Evolutionary conservation across 92 coral and sea anemone species (phyloP).

Genomic region (Parazoanthus atlanticus): DNA sequence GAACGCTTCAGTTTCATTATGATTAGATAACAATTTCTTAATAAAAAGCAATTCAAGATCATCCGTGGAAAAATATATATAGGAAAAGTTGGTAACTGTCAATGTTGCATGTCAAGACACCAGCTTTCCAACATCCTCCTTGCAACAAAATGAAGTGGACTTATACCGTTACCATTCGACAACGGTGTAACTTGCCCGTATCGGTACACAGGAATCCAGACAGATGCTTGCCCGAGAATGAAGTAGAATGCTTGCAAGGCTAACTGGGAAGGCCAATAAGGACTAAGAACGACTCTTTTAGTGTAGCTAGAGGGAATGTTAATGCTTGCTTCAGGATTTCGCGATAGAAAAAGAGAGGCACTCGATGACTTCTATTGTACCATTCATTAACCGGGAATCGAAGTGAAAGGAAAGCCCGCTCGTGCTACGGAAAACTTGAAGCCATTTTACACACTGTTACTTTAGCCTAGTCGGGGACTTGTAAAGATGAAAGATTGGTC

Average conservation of each 20-base stretch:
- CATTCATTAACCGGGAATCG: too few relatives aligned
- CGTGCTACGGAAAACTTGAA: too few relatives aligned
- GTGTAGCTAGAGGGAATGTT: not conserved
- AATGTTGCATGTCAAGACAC: not conserved
- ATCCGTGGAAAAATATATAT: not conserved
- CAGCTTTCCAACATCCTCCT: not conserved
- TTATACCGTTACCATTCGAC: not conserved
- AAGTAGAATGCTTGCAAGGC: not conserved
- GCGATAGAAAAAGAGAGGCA: not conserved
- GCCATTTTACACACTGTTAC: too few relatives aligned
- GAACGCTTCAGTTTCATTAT: not conserved
- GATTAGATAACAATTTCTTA: not conserved
- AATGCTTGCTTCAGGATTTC: not conserved
- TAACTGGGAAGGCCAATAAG: not conserved
- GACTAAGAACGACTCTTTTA: too few relatives aligned
- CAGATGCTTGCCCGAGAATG: too few relatives aligned
- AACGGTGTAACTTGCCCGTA: not conserved
- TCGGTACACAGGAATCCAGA: not conserved
- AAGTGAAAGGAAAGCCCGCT: too few relatives aligned
- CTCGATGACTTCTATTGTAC: too few relatives aligned
- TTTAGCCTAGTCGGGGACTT: too few relatives aligned
- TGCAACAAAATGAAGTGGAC: too few relatives aligned
- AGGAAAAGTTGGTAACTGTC: not conserved
- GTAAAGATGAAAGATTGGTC: too few relatives aligned
- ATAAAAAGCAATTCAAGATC: not conserved